These are phyloP conservation scores for Blastomussa wellsi DNA, from an alignment of 92 coral and sea anemone genomes.

Conservation along the genomic window DNA sequence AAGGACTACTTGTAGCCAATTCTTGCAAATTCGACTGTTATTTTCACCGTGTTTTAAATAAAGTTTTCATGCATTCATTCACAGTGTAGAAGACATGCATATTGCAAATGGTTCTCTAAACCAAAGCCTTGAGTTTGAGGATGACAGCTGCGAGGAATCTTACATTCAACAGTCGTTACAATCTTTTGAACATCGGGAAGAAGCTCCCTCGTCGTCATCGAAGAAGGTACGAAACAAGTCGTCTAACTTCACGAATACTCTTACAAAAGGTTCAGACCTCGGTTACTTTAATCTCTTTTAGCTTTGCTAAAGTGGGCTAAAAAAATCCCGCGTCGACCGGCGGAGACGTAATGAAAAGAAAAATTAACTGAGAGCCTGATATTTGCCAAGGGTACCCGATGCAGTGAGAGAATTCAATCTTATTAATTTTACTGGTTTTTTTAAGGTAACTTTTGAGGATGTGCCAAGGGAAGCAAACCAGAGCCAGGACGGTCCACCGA, in stretches of 20 bases:
- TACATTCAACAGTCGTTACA: neutral
- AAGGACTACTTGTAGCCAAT: too few relatives aligned
- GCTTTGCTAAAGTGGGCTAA: too few relatives aligned
- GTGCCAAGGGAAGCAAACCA: neutral
- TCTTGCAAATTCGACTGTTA: too few relatives aligned
- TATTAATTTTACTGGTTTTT: neutral
- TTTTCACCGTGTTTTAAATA: too few relatives aligned
- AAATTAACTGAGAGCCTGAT: neutral
- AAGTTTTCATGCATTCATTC: neutral
- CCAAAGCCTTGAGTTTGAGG: slow-evolving; percentile 17
- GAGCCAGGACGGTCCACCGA: neutral
- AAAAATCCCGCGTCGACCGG: too few relatives aligned
- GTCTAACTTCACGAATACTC: too few relatives aligned
- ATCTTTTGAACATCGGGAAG: slow-evolving; percentile 16
- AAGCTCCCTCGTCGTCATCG: neutral
- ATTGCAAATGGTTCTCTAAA: slow-evolving; percentile 7
- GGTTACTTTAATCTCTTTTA: neutral
- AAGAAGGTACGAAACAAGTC: slow-evolving; percentile 17
- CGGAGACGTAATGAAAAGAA: neutral
- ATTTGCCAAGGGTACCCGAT: neutral
- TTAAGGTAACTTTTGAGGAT: slow-evolving; percentile 42
- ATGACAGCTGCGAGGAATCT: slow-evolving; percentile 28
- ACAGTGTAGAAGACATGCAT: slow-evolving; percentile 24
- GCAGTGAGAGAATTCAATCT: neutral
- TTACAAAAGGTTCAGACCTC: neutral